Conservation (phyloP, 2,888 invertebrate species). For the Apoda limacodes region DNA sequence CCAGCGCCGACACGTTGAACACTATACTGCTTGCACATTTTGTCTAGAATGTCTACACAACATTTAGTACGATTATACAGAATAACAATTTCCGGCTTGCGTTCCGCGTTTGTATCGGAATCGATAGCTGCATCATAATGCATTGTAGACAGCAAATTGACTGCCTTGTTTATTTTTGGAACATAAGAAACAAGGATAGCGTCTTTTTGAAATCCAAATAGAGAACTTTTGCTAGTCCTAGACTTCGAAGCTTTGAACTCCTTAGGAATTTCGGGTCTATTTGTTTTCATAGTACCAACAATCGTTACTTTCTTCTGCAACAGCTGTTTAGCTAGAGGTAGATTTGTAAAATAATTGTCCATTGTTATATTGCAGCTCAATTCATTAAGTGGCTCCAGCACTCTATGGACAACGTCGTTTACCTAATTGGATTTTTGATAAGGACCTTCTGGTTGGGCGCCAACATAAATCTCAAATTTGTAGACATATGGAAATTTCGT, state of each 20-base stretch:
- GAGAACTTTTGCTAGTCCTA: too few relatives aligned
- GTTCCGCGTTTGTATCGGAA: constrained; percentile 12
- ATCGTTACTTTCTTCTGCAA: constrained; percentile 6
- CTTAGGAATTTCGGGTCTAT: constrained; percentile 3
- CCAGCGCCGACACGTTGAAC: constrained; percentile 20
- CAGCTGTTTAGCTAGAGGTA: constrained; percentile 5
- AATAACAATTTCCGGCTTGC: constrained; percentile 18
- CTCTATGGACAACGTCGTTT: not conserved
- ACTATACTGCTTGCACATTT: constrained; percentile 19
- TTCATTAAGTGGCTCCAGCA: not conserved
- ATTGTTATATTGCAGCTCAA: too few relatives aligned
- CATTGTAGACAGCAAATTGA: constrained; percentile 15
- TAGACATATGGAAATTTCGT: constrained; percentile 4
- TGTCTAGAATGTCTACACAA: constrained; percentile 20
- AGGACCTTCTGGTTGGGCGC: constrained; percentile 5
- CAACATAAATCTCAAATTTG: constrained; percentile 9
- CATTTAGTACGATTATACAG: constrained; percentile 22
- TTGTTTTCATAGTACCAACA: constrained; percentile 7
- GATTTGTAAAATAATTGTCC: constrained; percentile 8
- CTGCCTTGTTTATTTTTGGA: constrained; percentile 12
- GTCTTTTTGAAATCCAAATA: constrained; percentile 12
- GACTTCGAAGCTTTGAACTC: constrained; percentile 2
- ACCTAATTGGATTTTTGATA: constrained; percentile 2
- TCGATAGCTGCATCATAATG: constrained; percentile 14
- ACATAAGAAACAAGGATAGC: constrained; percentile 13